These are phyloP conservation scores for Corythaixoides concolor DNA, from an alignment of 2,113 vertebrate species.

Conservation along the genomic window DNA sequence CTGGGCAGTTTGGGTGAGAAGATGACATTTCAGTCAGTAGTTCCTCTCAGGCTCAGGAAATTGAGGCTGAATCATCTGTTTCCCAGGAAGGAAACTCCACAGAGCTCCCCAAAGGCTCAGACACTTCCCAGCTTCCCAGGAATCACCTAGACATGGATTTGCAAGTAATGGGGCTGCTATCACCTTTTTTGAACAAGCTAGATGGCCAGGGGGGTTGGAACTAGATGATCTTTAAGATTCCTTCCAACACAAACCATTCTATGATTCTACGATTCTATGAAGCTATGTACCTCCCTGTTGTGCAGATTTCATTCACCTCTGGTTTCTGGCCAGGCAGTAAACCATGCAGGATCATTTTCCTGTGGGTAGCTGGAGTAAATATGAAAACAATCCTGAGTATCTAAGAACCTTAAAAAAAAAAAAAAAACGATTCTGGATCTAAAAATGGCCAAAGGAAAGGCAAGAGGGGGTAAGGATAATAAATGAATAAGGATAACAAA, in stretches of 20 bases:
- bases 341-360: background rate
- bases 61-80: background rate
- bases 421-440: background rate
- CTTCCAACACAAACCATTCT: too few relatives aligned
- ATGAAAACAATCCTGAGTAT: background rate
- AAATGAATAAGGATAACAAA: background rate
- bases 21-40: background rate
- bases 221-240: too few relatives aligned
- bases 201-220: too few relatives aligned
- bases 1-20: background rate
- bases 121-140: too few relatives aligned
- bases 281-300: too few relatives aligned
- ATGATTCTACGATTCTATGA: background rate
- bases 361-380: background rate
- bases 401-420: background rate
- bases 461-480: background rate
- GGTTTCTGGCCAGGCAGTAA: background rate
- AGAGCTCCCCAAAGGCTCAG: too few relatives aligned
- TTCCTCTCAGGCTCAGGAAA: background rate
- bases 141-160: background rate
- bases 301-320: background rate
- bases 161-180: background rate
- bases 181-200: background rate
- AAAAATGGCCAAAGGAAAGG: background rate
- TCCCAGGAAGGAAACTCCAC: background rate